Base-by-base conservation (phyloP, 2,113 vertebrate species). In the Cyrtonyx montezumae region DNA sequence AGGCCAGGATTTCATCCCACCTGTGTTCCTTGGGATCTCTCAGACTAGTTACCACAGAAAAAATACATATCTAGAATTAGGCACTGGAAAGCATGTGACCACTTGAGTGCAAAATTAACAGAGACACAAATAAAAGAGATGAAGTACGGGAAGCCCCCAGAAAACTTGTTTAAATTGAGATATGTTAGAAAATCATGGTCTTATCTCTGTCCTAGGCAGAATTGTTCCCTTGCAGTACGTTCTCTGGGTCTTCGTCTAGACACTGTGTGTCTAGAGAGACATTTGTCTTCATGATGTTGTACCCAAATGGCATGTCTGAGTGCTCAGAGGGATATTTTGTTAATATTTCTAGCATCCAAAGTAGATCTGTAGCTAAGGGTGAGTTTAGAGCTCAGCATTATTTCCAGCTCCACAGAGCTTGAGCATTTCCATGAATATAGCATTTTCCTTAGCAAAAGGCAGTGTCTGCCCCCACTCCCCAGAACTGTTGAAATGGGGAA, bases 51-150 rank as follows among this genome's bases (percentile, higher is more conserved):
- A 30, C 58, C 48, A n/a, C 51, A 25, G 26, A 36, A 75, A 48
- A 36, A 75, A 48, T 59, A 5, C 9, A 1, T 20, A 28, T 19
- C 30, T 71, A 48, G 58, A 48, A 13, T 22, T 12, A 13, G 32
- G 11, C 26, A 28, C 42, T 36, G 1, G 3, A 23, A 23, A 0
- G 1, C 8, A 8, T 0, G 0, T 58, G 46, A 63, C 36, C 1
- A 3, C 32, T 51, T 62, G 40, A 67, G n/a, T 45, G 79, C 63
- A 63, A 65, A 75, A 46, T 59, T 51, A 43, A 56, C 32, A 43
- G 4, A 63, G 42, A 14, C 6, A 6, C n/a, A 58, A 19, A 43
- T 5, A 48, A 46, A 65, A 63, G 30, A 58, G 68, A 36, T 30
- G 37, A 43, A 43, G 73, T 32, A n/a, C 37, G 22, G 89, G 55